Base-by-base conservation (phyloP, 64 coral and sea anemone species). In the Pocillopora verrucosa region DNA sequence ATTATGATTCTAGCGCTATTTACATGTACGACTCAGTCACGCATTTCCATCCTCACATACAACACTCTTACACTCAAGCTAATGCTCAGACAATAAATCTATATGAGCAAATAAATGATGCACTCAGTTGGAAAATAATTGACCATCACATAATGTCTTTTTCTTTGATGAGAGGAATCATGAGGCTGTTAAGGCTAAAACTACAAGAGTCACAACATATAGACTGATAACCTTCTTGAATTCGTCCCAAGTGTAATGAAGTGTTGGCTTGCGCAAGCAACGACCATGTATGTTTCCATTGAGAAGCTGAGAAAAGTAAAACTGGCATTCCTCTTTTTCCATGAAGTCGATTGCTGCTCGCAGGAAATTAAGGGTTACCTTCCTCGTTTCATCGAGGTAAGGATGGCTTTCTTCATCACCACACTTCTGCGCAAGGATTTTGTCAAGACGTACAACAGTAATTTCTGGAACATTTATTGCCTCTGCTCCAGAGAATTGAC, bases 281-380 rank as follows among this genome's bases (percentile, higher is more conserved):
- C 37, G 78, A 24, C 78, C 56, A 81, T 59, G 24, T 60, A 81
- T 81, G 0, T 81, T 20, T 9, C 56, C 78, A 61, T 60, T 24
- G 16, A 4, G 4, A 16, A 60, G 56, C 16, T 11, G 56, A 41
- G 11, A 60, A 11, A 81, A 81, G 37, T 60, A 24, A 57, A 60
- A 81, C 78, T 81, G 56, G 56, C 78, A 81, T 16, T 81, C 78
- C 13, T 58, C 78, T 24, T 81, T 34, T 20, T 58, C 78, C 4
- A 81, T 41, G 78, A 81, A 81, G 37, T 20, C n/a, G 57, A 60
- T 81, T 22, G 78, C 56, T 30, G 56, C 58, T 10, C 78, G 1
- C 16, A 81, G 61, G 13, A 81, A 81, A 14, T 26, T 9, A 20
- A 81, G 61, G 24, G 78, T 81, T 26, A 58, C 30, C 35, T 59